Base-by-base conservation (phyloP, 2,113 vertebrate genomes). In the Corythornis vintsioides region DNA sequence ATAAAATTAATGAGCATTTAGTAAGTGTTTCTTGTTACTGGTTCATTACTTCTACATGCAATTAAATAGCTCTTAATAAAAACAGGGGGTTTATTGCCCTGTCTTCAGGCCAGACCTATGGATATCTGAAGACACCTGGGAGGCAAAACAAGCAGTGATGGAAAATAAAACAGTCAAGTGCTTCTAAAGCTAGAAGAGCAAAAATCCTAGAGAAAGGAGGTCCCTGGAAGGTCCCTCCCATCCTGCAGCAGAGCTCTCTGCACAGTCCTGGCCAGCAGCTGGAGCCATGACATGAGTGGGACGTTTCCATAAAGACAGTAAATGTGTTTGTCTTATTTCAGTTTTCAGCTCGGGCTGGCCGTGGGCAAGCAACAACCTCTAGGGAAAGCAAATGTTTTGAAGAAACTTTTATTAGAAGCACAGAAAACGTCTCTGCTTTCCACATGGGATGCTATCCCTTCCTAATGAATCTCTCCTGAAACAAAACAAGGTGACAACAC, bases 1-100 rank as follows among this genome's bases (percentile, higher is more conserved):
- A 97, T 81, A 96, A 96, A 85, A 85, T 95, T 96, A 97, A 64
- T 95, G 97, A 96, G 96, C 94, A 97, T 98, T 98, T 96, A 98
- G 96, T 78, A 89, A 95, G 94, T 85, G 96, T 90, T 97, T 91
- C 96, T 90, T 94, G 96, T 97, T 97, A 98, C 98, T 97, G 97
- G 95, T 97, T 97, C 93, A 98, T 96, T 96, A 76, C 92, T 97
- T 97, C 97, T 96, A 92, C 80, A 45, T 86, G 93, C 93, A 98
- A 98, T 98, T 97, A 96, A 98, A 98, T 92, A 96, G 93, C 78
- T 96, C 67, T 96, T 96, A 93, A 96, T 63, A 64, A 47, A 69
- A 65, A 55, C 26, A 5, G 7, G 12, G 33, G 9, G 57, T 64
- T 52, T 91, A 4, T n/a, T 74, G 76, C 14, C 29, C 56, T 86